Base-by-base conservation (phyloP, 2,888 invertebrate genomes). In the Nasonovia ribisnigri region DNA sequence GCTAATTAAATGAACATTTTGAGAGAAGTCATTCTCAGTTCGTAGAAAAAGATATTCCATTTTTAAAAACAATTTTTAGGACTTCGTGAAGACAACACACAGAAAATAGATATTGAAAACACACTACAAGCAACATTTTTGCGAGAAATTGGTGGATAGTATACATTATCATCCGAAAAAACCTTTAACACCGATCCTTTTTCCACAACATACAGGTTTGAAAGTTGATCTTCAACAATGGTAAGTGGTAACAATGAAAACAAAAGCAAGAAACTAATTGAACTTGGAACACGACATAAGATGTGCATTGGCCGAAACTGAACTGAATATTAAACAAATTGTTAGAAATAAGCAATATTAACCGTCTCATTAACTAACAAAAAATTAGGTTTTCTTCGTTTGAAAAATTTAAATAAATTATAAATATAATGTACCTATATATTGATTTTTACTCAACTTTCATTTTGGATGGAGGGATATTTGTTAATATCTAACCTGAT, bases 31-130 rank as follows among this genome's bases (percentile, higher is more conserved):
- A n/a, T n/a, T n/a, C n/a, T n/a, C n/a, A n/a, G n/a, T n/a, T n/a
- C n/a, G n/a, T n/a, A n/a, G n/a, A n/a, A n/a, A n/a, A n/a, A n/a
- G n/a, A n/a, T n/a, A n/a, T n/a, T n/a, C n/a, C n/a, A n/a, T n/a
- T n/a, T n/a, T n/a, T n/a, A n/a, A n/a, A n/a, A n/a, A n/a, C 48
- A 90, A 90, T 77, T 90, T 89, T 46, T 77, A 77, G 90, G 90
- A 90, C 90, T 90, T 90, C 20, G 90, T 46, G 46, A 90, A 67
- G 90, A 77, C 36, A 77, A 90, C 67, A 77, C 77, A 90, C 77
- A 42, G 26, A 60, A 57, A 60, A 89, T 57, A 89, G 29, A 60
- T 60, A 11, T 60, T 60, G 60, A 11, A 60, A 60, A 60, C 29
- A 60, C 29, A 60, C 3, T 29, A 29, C 11, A 29, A 60, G 60